Evolutionary conservation across 2,888 invertebrate genomes (phyloP), one percentile per base, ranked within the genome.

Genomic region (Labia minor): DNA sequence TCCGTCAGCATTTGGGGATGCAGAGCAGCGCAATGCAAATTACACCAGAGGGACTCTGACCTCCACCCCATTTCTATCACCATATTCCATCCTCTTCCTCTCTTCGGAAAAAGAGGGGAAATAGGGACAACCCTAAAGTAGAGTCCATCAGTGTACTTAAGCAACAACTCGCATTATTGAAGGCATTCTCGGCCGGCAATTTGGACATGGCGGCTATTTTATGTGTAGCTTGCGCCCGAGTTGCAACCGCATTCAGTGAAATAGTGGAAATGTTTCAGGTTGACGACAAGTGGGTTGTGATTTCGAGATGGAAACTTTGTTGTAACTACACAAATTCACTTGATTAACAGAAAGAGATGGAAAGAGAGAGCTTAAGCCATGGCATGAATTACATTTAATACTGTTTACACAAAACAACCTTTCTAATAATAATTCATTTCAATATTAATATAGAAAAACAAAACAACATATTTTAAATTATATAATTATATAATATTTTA

Each of bases 81-180:
- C 49, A 4, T 4, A 49, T 8, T 8, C 26, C 26, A 26, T 26
- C 26, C n/a, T n/a, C n/a, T n/a, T n/a, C 26, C 26, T 6, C 26
- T 6, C 3, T 26, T 26, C 8, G 3, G 26, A 26, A 26, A 26
- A n/a, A 33, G 33, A 8, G 33, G 49, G 49, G 49, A n/a, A 16
- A 11, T 4, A 11, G 49, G 49, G 8, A 14, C 49, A n/a, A 49
- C 49, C 49, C 49, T n/a, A 4, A 16, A 49, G 49, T 3, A 16
- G 49, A 49, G 49, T 49, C 49, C 49, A 49, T 49, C 49, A 49
- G 49, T 14, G 49, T 49, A 49, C 49, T 49, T 49, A 49, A 16
- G 49, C 49, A 49, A 49, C 49, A 49, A 49, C 49, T 49, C 49
- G 49, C 49, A 49, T 49, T 49, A 49, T 49, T 49, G 49, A 49